Percentiles rank a stretch among this genome's conserved stretches.
Evolutionary conservation across 2,113 vertebrate genomes (phyloP).

Genomic region (Dendropsophus ebraccatus): DNA sequence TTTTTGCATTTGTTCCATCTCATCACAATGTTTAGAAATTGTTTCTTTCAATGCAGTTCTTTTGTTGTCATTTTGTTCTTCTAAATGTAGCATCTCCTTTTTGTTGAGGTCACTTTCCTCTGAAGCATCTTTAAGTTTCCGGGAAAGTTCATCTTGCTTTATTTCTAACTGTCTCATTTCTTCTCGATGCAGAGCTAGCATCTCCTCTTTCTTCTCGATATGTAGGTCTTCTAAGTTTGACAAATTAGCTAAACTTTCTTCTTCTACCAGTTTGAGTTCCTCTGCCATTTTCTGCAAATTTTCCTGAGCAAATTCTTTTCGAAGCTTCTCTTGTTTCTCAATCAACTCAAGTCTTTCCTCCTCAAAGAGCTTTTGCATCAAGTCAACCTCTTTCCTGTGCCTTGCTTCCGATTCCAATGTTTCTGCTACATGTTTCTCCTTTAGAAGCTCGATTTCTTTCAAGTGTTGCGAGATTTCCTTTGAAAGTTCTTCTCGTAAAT

Average conservation of each 20-base stretch:
- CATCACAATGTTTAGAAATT: neutral
- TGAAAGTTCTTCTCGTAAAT: slow-evolving; percentile 8
- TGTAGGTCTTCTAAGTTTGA: neutral
- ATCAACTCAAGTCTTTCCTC: neutral
- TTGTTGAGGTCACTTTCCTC: neutral
- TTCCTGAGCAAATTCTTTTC: neutral
- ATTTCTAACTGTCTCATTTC: neutral
- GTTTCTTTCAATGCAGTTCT: neutral
- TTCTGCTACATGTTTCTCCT: neutral
- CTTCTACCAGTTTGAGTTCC: neutral
- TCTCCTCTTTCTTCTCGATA: neutral
- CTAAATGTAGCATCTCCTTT: neutral
- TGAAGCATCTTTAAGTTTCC: neutral
- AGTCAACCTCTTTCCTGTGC: neutral
- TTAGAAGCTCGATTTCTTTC: neutral
- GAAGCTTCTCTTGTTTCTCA: neutral
- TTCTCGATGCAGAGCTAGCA: neutral
- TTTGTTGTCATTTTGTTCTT: neutral
- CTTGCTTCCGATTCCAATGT: neutral
- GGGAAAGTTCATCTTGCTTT: neutral
- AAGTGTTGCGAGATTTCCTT: neutral
- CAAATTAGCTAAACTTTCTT: neutral
- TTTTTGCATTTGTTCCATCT: neutral
- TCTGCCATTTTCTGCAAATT: neutral
- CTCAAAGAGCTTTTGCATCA: neutral